Percentiles rank a stretch among this genome's conserved stretches.
These are phyloP conservation scores for Aquatica leii DNA, from an alignment of 2,888 invertebrate species.

Conservation along the genomic window DNA sequence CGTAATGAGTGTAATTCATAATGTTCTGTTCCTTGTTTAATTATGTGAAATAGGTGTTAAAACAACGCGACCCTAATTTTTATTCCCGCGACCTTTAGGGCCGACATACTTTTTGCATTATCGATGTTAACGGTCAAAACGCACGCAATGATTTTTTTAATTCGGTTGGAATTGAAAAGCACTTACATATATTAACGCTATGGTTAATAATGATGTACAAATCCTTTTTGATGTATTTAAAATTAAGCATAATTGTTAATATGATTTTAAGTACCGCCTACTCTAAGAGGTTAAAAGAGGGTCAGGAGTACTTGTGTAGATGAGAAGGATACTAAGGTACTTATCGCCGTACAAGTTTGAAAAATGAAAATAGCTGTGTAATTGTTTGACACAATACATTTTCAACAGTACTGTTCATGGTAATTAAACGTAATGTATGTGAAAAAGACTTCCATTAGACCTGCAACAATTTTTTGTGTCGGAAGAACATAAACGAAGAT, in stretches of 20 bases:
- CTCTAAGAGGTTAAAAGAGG: slow-evolving; percentile 28
- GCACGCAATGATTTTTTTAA: background rate
- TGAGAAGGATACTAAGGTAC: slow-evolving; percentile 27
- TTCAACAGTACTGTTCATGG: too few relatives aligned
- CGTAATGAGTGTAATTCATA: background rate
- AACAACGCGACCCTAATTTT: background rate
- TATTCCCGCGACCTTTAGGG: background rate
- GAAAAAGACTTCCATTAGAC: too few relatives aligned
- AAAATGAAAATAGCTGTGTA: slow-evolving; percentile 19
- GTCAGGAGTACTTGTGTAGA: slow-evolving; percentile 26
- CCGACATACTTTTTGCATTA: background rate
- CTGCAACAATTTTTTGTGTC: background rate
- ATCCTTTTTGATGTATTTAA: slow-evolving; percentile 16
- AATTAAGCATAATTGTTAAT: slow-evolving; percentile 29
- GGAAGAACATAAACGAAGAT: slow-evolving; percentile 10
- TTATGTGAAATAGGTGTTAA: background rate
- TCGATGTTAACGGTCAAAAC: background rate
- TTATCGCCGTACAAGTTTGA: slow-evolving; percentile 24
- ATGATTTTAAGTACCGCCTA: slow-evolving; percentile 32
- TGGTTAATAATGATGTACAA: background rate
- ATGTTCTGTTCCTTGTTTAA: background rate
- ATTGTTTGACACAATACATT: slow-evolving; percentile 13
- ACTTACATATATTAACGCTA: background rate
- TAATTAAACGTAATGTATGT: too few relatives aligned
- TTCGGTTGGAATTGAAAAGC: background rate